Percentiles rank a stretch among this genome's conserved stretches.
phyloP scores from a whole-genome alignment of 2,113 vertebrate genomes.

The Cyprinodon tularosa region DNA sequence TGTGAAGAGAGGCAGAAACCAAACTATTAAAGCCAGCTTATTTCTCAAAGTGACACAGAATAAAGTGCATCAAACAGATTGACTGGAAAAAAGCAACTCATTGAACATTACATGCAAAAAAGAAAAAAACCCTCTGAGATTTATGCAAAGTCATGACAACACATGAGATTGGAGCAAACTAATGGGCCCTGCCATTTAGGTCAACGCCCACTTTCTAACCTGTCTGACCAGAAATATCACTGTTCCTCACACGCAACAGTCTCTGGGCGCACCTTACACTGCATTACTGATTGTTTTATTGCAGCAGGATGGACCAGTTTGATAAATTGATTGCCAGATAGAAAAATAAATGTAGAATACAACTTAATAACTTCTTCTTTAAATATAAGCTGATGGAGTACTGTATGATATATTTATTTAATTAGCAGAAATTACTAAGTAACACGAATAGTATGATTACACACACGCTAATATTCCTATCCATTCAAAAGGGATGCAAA shows the following conservation, averaged over 20 bases:
- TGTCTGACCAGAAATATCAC: not conserved
- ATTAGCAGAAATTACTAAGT: too few species aligned
- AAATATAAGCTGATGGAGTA: too few species aligned
- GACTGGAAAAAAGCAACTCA: too few species aligned
- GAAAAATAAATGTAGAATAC: not conserved
- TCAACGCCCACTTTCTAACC: not conserved
- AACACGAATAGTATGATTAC: too few species aligned
- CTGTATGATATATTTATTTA: too few species aligned
- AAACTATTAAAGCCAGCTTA: not conserved
- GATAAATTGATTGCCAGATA: not conserved
- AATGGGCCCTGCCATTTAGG: not conserved
- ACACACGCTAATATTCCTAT: too few species aligned
- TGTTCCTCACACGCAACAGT: too few species aligned
- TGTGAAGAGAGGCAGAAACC: not conserved
- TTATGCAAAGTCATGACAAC: conserved; percentile 2
- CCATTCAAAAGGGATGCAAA: too few species aligned
- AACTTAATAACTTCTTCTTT: too few species aligned
- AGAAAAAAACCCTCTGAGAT: not conserved
- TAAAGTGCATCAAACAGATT: not conserved
- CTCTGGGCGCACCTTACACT: not conserved
- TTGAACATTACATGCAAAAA: too few species aligned
- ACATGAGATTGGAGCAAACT: not conserved
- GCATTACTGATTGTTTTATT: not conserved
- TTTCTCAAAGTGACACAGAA: not conserved
- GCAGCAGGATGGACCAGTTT: not conserved